Evolutionary conservation across 2,113 vertebrate genomes (phyloP).

Genomic region (Ondatra zibethicus): DNA sequence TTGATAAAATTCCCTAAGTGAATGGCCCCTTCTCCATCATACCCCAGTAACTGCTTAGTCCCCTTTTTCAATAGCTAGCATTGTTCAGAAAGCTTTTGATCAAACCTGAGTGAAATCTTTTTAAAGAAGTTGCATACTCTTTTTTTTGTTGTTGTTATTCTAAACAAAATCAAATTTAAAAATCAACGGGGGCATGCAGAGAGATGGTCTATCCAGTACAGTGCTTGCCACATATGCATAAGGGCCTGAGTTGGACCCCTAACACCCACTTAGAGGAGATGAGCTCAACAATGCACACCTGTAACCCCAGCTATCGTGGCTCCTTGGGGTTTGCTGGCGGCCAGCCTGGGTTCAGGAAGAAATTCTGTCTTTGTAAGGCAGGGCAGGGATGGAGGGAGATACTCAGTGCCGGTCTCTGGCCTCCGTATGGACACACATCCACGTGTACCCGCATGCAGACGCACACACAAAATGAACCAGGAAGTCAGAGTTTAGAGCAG

Average conservation of each 20-base stretch:
- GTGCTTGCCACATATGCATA: too few relatives aligned
- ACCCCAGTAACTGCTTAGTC: neutral
- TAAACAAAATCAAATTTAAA: constrained; percentile 20
- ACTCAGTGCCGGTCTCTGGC: neutral
- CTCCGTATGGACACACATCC: neutral
- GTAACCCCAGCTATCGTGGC: too few relatives aligned
- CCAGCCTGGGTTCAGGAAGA: neutral
- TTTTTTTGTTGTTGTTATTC: too few relatives aligned
- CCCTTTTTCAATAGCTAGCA: neutral
- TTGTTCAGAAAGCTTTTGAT: neutral
- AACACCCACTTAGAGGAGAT: too few relatives aligned
- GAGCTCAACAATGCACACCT: too few relatives aligned
- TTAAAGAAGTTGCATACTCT: neutral
- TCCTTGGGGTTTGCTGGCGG: neutral
- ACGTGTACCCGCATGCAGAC: neutral
- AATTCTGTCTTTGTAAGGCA: neutral
- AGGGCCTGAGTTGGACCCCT: neutral
- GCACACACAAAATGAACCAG: neutral
- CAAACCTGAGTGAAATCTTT: neutral
- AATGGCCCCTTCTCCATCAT: neutral
- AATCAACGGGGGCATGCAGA: neutral
- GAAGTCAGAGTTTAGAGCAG: neutral
- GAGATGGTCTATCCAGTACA: neutral
- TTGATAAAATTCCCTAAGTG: neutral
- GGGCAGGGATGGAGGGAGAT: neutral